phyloP scores from a whole-genome alignment of 2,113 vertebrate species.

The Vidua chalybeata region DNA sequence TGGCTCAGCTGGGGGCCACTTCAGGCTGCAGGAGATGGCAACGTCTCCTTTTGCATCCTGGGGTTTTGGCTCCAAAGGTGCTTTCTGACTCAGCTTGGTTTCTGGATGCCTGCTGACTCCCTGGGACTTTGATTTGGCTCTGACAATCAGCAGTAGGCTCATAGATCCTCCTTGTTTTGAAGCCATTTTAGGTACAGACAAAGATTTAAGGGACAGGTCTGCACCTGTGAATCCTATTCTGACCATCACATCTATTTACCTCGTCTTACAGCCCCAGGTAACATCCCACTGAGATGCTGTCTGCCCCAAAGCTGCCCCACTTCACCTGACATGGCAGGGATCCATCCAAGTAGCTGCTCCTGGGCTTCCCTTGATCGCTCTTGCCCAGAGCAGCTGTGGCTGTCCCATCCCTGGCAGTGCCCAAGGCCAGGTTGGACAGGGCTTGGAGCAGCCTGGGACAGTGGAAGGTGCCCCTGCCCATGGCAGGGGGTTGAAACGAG shows the following conservation, averaged over 20 bases:
- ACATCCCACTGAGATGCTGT: background rate
- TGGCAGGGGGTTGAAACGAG: background rate
- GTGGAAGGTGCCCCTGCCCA: background rate
- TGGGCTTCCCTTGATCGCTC: background rate
- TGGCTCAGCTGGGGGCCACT: background rate
- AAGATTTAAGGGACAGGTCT: background rate
- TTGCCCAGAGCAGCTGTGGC: background rate
- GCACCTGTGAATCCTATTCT: background rate
- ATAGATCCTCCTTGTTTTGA: background rate
- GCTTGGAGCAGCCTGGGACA: background rate
- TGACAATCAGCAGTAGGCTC: background rate
- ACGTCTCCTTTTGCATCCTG: fast-evolving
- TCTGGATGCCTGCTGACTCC: background rate
- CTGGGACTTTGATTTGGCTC: background rate
- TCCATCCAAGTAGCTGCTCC: background rate
- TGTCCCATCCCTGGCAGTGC: background rate
- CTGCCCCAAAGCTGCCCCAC: background rate
- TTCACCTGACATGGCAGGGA: background rate
- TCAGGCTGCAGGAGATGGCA: background rate
- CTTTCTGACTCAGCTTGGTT: background rate
- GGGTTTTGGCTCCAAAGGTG: background rate
- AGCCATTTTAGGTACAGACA: background rate
- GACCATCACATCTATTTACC: background rate
- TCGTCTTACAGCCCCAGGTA: background rate
- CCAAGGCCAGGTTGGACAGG: fast-evolving